Evolutionary conservation across 2,113 vertebrate species (phyloP).

Genomic region (Oriolus oriolus): DNA sequence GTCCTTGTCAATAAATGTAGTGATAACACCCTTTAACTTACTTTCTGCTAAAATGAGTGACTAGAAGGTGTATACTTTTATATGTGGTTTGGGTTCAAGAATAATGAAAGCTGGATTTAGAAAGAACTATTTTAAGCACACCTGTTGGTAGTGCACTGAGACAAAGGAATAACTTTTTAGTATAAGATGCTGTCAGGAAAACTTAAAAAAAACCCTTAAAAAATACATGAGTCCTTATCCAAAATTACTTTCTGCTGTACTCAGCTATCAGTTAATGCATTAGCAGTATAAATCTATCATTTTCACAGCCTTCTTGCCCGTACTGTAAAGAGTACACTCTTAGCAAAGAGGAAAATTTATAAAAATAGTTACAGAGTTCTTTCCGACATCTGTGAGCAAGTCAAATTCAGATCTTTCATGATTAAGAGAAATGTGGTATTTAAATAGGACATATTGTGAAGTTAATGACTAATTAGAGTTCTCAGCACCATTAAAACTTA

Average conservation of each 20-base stretch:
- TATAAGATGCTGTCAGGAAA: not conserved
- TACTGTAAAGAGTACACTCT: not conserved
- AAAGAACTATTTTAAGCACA: not conserved
- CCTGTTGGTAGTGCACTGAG: not conserved
- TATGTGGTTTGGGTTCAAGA: not conserved
- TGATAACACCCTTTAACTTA: not conserved
- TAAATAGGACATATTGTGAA: not conserved
- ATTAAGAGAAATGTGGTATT: not conserved
- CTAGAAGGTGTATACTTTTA: not conserved
- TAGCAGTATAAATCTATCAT: not conserved
- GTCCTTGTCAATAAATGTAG: not conserved
- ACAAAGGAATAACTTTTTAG: not conserved
- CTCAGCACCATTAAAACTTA: not conserved
- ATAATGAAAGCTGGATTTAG: not conserved
- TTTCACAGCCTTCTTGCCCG: not conserved
- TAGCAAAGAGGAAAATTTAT: not conserved
- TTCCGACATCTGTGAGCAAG: not conserved
- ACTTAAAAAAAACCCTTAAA: accelerated
- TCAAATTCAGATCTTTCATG: not conserved
- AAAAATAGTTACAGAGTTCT: not conserved
- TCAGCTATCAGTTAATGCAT: not conserved
- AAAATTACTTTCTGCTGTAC: not conserved
- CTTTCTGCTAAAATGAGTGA: not conserved
- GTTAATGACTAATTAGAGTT: not conserved
- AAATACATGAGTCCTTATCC: not conserved